Base-by-base conservation (phyloP, 1,140 invertebrate genomes). In the Pseudomyrmex cubaensis region DNA sequence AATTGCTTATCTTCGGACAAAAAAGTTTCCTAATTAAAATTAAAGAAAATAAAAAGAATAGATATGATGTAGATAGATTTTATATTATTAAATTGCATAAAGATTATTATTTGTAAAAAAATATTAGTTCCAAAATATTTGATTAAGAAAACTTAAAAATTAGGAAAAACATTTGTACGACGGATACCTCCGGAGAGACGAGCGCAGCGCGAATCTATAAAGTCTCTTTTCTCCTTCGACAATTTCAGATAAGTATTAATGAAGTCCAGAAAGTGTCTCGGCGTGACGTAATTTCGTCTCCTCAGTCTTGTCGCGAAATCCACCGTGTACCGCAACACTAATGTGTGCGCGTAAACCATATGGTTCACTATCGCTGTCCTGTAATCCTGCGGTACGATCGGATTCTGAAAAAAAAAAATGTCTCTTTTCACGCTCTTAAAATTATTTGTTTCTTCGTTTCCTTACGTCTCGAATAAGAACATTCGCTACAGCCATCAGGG, bases 181-280 rank as follows among this genome's bases (percentile, higher is more conserved):
- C 17, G 44, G 13, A 0, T 83, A 89, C 95, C 95, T 86, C 92
- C 94, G 0, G 92, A 90, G 2, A 95, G 87, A 17, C 93, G 91
- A 66, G 92, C 75, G 10, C 93, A 90, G 63, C 95, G 94, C 13
- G 85, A 87, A n/a, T 90, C 91, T 3, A 95, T 95, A 20, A 94
- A 94, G 0, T 89, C 83, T 25, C 92, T 93, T 56, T 94, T 95
- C n/a, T 96, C 96, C 67, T 97, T 95, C 2, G 98, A 91, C 5
- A 98, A 92, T 83, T 95, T 95, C 1, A 98, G 89, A 90, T 98
- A 98, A 0, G 95, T 96, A 66, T 96, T 96, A 56, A 98, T 97
- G 84, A 96, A 98, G 92, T 98, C 98, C 82, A 98, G 94, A 91
- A 97, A 99, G 90, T 98, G 98, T 86, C 98, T 98, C 1, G 98